Conservation (phyloP, 2,888 invertebrate species). For the Caprella mutica region DNA sequence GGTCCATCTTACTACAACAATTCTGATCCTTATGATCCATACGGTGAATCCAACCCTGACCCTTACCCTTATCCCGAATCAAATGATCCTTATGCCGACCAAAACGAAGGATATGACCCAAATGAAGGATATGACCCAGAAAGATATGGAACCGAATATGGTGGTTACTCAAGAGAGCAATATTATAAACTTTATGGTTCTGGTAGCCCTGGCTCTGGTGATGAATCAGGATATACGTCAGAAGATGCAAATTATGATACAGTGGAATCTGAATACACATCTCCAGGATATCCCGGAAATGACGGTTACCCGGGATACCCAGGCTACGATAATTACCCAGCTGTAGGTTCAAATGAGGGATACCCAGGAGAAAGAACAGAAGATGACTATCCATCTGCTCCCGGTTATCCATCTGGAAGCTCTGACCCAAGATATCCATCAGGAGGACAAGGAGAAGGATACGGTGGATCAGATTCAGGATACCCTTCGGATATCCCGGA, state of each 20-base stretch:
- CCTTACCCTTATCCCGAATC: not conserved
- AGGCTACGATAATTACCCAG: no score
- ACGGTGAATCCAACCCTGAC: not conserved
- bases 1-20: no score
- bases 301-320: no score
- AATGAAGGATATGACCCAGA: not conserved
- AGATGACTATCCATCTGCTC: not conserved
- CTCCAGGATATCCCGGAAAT: no score
- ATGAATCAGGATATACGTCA: no score
- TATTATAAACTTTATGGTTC: not conserved
- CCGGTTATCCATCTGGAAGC: not conserved
- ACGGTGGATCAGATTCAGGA: slow-evolving; percentile 3
- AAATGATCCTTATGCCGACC: not conserved
- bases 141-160: not conserved
- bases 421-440: not conserved
- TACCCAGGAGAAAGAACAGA: no score
- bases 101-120: not conserved
- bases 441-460: not conserved
- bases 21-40: not conserved
- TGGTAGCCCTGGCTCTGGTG: not conserved
- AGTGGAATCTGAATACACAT: no score
- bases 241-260: no score
- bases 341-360: no score
- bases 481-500: not conserved
- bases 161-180: not conserved